Evolutionary conservation across 2,888 invertebrate genomes (phyloP).

Genomic region (Hartigia nigra): DNA sequence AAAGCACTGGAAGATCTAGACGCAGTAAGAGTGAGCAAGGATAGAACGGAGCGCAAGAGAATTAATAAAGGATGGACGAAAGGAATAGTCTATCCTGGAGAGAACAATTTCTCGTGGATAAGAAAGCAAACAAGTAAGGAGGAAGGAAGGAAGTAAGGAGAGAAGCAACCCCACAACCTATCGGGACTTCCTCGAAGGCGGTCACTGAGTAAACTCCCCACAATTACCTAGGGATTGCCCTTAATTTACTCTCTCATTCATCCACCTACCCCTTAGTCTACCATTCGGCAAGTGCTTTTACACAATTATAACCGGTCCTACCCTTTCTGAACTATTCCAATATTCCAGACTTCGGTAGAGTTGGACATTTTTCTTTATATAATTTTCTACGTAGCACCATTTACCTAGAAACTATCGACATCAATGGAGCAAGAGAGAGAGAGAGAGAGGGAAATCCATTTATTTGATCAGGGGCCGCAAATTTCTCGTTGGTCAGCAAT

Average conservation of each 20-base stretch:
- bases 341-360: background rate
- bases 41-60: background rate
- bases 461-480: background rate
- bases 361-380: background rate
- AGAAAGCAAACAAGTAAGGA: background rate
- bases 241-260: constrained; percentile 31
- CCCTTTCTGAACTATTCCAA: background rate
- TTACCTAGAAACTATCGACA: background rate
- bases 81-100: background rate
- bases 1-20: background rate
- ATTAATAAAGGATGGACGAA: background rate
- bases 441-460: background rate
- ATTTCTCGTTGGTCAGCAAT: background rate
- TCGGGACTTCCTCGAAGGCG: constrained; percentile 10
- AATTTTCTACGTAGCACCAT: background rate
- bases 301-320: background rate
- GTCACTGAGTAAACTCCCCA: constrained; percentile 15
- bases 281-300: background rate
- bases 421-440: background rate
- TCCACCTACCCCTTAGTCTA: background rate
- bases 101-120: background rate
- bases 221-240: constrained; percentile 29
- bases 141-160: background rate
- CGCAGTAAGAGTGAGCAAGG: background rate
- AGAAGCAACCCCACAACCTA: background rate